Evolutionary conservation across 2,797 vertebrate genomes (phyloP), one percentile per base, ranked within the genome.

Genomic region (Strix occidentalis): DNA sequence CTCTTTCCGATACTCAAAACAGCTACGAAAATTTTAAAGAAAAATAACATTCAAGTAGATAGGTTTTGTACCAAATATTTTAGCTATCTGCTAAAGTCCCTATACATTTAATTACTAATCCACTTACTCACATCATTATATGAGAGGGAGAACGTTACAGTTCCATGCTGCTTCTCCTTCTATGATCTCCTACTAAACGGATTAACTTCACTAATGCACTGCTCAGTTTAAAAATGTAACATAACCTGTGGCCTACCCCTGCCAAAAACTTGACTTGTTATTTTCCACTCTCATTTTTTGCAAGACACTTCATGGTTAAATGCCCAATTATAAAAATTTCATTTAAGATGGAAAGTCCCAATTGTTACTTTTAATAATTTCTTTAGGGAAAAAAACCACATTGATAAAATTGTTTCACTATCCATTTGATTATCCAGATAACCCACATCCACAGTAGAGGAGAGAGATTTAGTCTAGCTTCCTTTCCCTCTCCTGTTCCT

Each of bases 121-220:
- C 45, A 74, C 58, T 71, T 71, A 57, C 70, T 76, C n/a, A 10
- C 35, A 60, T 17, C 45, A 74, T 8, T 29, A 24, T 23, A 53
- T n/a, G 35, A 79, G 33, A 80, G 10, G n/a, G 23, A 84, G 57
- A 33, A 37, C 3, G 2, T 33, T 48, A 56, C 0, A 0, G 13
- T 63, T 75, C 35, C 9, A 10, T 43, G 18, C 7, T 58, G 6
- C 46, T 76, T 79, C 33, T 69, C 39, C 16, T 19, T 53, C 41
- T 51, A 6, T 13, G 26, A 45, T 31, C 57, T 90, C 35, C 74
- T 28, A 20, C 31, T 56, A 66, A 86, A 56, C 1, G 13, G 58
- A 86, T 46, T 39, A 56, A 72, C 43, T 58, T 72, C 39, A 84
- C 33, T 45, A 83, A 58, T 0, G 1, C 0, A 0, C 24, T 50